A percentile compares a stretch with the other conserved stretches of the same genome.
Conservation (phyloP, 2,888 invertebrate genomes). For the Hydriomena furcata region DNA sequence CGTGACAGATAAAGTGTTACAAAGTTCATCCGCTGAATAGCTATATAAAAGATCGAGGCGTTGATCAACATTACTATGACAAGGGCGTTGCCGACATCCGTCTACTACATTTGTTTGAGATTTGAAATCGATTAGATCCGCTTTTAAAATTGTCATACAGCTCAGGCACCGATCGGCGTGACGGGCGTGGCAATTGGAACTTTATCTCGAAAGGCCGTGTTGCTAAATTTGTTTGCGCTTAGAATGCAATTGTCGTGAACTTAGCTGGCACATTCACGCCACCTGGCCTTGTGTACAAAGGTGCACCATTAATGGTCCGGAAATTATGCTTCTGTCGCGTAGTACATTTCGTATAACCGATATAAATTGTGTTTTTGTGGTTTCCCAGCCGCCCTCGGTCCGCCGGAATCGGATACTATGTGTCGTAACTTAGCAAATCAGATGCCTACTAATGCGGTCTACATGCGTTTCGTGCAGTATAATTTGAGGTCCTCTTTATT, state of each 20-base stretch:
- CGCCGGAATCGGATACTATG: constrained; percentile 51
- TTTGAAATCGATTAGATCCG: constrained; percentile 73
- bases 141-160: constrained; percentile 70
- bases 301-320: constrained; percentile 71
- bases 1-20: constrained; percentile 36
- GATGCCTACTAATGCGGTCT: constrained; percentile 34
- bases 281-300: constrained; percentile 68
- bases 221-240: constrained; percentile 61
- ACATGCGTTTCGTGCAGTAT: constrained; percentile 19
- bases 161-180: constrained; percentile 46
- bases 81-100: constrained; percentile 77
- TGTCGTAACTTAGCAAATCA: constrained; percentile 50
- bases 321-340: constrained; percentile 69
- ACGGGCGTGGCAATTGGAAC: constrained; percentile 54
- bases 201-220: constrained; percentile 56
- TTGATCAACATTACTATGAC: constrained; percentile 52
- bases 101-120: constrained; percentile 58
- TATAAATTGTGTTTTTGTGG: constrained; percentile 53
- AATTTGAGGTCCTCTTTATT: not conserved
- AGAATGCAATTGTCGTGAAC: constrained; percentile 74
- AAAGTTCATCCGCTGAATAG: constrained; percentile 42
- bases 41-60: constrained; percentile 36
- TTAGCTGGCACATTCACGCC: constrained; percentile 59
- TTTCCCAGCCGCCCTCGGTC: constrained; percentile 36
- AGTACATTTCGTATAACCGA: constrained; percentile 48